Evolutionary conservation across 2,113 vertebrate species (phyloP).

Genomic region (Hystrix cristata): DNA sequence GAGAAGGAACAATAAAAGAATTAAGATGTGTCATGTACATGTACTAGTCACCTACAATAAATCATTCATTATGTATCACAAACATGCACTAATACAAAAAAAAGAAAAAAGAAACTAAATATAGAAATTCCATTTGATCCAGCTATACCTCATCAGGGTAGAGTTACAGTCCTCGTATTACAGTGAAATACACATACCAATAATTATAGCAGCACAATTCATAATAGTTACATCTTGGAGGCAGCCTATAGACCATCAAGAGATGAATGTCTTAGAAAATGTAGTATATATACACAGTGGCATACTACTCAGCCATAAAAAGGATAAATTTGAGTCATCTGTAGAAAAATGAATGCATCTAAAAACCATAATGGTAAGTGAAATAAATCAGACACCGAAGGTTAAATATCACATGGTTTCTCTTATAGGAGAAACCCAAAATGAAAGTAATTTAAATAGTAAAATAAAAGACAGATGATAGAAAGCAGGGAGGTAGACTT

Average conservation of each 20-base stretch:
- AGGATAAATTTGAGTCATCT: background rate
- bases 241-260: background rate
- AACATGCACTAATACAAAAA: too few species aligned
- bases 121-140: too few species aligned
- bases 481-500: background rate
- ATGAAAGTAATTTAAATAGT: background rate
- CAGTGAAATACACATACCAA: background rate
- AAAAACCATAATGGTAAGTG: background rate
- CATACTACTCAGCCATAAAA: background rate
- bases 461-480: background rate
- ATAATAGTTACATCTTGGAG: background rate
- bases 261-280: background rate
- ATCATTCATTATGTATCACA: too few species aligned
- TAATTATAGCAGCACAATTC: background rate
- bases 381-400: background rate
- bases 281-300: background rate
- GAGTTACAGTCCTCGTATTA: background rate
- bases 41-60: background rate
- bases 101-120: too few species aligned
- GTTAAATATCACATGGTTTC: background rate
- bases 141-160: too few species aligned
- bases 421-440: background rate
- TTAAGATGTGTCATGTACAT: background rate
- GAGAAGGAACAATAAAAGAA: too few species aligned
- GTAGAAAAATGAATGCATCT: background rate